Base-by-base conservation (phyloP, 2,888 invertebrate species). In the Hypomecis punctinalis region DNA sequence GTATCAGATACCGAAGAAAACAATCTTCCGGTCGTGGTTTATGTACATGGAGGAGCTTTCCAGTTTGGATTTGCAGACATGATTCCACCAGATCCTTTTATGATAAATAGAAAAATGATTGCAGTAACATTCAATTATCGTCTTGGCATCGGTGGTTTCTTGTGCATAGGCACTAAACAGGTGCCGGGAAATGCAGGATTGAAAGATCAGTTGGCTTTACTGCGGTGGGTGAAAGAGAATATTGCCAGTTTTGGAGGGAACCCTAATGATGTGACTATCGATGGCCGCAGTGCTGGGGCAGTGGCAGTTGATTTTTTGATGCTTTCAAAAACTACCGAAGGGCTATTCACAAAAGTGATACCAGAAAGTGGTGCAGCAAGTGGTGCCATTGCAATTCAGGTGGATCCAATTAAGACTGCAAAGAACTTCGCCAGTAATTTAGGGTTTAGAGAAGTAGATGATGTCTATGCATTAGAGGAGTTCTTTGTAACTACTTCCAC, bases 31-130 rank as follows among this genome's bases (percentile, higher is more conserved):
- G 93, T 93, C 0, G 67, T 92, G 37, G 85, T 93, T 10, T 76
- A 80, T 51, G 76, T 93, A 1, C 93, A 93, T 53, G 91, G 91
- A 23, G 93, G 93, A 6, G 89, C 81, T n/a, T n/a, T n/a, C n/a
- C n/a, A n/a, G n/a, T n/a, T n/a, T n/a, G n/a, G n/a, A n/a, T n/a
- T n/a, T n/a, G 87, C 89, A 0, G 75, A 83, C 63, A 67, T 63
- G 37, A 6, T 75, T 0, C 71, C 74, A 43, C 77, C 76, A 5
- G 78, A 71, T 42, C 79, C 79, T 56, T 61, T 87, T 8, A 74
- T 78, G 0, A 62, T 65, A 5, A 66, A 76, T 9, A 37, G 49
- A 23, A 61, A 61, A 37, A 55, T 61, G 1, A 61, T 61, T 10
- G 13, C 39, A 40, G 54, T 49, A 7, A 52, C 57, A 45, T 56